These are phyloP conservation scores for Phyllostomus discolor DNA, from an alignment of 2,113 vertebrate genomes.

Conservation along the genomic window DNA sequence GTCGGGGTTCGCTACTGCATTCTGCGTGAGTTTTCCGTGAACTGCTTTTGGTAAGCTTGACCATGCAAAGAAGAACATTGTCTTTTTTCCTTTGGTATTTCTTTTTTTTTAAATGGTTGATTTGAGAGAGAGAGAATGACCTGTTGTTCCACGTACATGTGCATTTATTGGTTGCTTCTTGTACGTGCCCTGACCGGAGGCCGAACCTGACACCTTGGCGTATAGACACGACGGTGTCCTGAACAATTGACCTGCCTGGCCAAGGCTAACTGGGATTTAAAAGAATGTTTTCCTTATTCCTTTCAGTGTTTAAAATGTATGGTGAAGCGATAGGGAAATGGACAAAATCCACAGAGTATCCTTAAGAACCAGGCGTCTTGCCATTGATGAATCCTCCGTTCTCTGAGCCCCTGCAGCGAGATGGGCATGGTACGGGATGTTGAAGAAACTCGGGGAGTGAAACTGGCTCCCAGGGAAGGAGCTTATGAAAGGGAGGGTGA, in stretches of 20 bases:
- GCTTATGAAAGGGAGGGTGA: background rate
- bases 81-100: background rate
- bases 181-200: too few species aligned
- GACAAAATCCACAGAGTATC: background rate
- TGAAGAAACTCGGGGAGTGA: background rate
- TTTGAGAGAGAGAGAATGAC: too few species aligned
- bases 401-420: background rate
- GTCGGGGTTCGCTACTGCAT: background rate
- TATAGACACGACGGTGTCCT: too few species aligned
- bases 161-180: too few species aligned
- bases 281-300: background rate
- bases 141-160: too few species aligned
- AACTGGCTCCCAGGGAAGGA: background rate
- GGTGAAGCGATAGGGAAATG: background rate
- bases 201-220: too few species aligned
- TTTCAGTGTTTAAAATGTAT: slow-evolving; percentile 19
- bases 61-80: background rate
- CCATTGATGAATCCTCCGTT: background rate
- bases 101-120: too few species aligned
- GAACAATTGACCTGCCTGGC: too few species aligned
- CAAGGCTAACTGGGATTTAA: too few species aligned
- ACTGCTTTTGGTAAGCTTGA: background rate
- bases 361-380: background rate
- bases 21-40: background rate
- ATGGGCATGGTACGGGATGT: background rate